Base-by-base conservation (phyloP, 1,140 invertebrate genomes). In the Latrodectus geometricus region DNA sequence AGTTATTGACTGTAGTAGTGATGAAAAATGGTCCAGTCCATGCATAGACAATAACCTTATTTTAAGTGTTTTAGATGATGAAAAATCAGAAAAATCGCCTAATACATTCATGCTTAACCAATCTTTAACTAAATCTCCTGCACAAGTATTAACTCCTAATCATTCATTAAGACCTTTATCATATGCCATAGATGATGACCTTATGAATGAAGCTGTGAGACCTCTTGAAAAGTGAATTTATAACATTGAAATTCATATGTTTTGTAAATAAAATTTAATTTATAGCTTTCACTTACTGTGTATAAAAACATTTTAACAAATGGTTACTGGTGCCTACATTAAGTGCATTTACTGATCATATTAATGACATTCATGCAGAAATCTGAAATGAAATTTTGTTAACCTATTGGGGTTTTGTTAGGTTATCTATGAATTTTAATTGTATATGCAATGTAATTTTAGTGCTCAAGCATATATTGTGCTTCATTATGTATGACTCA, bases 181-280 rank as follows among this genome's bases (percentile, higher is more conserved):
- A 8, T 95, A 94, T 88, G 95, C 95, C 83, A 96, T 96, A 82
- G 96, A 97, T 89, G 96, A 97, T 90, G 96, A 97, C 89, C 93
- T 97, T 4, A 96, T 97, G 95, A 96, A 97, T 90, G 96, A 96
- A 90, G 95, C 96, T 2, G 91, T 97, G 23, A 95, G 95, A 54
- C 95, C 95, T 70, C 92, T 94, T 91, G 94, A 93, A 35, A 94
- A 94, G 91, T 94, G 85, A 89, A 77, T 35, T 79, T 70, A 56
- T 68, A 74, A 35, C 9, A 14, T 66, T 79, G 14, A 15, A 20
- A 17, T 70, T 9, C 21, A 4, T 49, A 14, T 1, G 17, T 73
- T 14, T 49, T 48, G n/a, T 54, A 79, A 66, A 54, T 14, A 76
- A 20, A 50, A 54, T 79, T 49, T 79, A 23, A 50, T 35, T 56